These are phyloP conservation scores for Chelidonichthys spinosus DNA, from an alignment of 2,797 vertebrate species.

Conservation along the genomic window DNA sequence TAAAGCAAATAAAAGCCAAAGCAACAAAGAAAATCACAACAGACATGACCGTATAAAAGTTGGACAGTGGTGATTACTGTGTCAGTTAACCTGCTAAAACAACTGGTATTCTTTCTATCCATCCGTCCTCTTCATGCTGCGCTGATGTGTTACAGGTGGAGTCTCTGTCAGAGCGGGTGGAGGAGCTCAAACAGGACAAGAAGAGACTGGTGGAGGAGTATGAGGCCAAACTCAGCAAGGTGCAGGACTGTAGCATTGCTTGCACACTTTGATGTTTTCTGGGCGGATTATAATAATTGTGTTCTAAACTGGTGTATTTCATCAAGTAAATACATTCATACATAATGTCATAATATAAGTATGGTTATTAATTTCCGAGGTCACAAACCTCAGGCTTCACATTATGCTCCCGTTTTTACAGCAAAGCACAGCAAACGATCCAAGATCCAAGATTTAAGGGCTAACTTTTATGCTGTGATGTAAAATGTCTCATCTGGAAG, in stretches of 20 bases:
- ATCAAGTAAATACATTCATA: neutral
- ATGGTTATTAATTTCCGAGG: neutral
- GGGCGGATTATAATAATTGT: neutral
- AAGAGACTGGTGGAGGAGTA: conserved; percentile 96
- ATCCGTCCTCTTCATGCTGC: neutral
- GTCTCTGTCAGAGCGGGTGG: conserved; percentile 88
- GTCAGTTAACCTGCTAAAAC: conserved; percentile 11
- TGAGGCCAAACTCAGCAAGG: conserved; percentile 94
- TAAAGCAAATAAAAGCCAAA: conserved; percentile 23
- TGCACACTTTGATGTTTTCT: neutral
- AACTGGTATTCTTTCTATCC: neutral
- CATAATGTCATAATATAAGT: neutral
- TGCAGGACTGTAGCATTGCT: conserved; percentile 17
- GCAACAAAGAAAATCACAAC: conserved; percentile 16
- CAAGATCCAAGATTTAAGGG: too few relatives aligned
- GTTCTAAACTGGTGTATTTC: neutral
- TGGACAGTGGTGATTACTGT: conserved; percentile 25
- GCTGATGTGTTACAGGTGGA: conserved; percentile 82
- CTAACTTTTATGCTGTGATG: too few relatives aligned
- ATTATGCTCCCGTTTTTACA: neutral
- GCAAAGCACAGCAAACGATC: too few relatives aligned
- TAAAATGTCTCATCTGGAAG: neutral
- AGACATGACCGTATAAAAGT: conserved; percentile 19
- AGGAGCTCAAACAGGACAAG: conserved; percentile 92
- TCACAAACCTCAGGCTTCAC: neutral